phyloP scores from a whole-genome alignment of 2,888 invertebrate genomes.

The Lutraria lutraria region DNA sequence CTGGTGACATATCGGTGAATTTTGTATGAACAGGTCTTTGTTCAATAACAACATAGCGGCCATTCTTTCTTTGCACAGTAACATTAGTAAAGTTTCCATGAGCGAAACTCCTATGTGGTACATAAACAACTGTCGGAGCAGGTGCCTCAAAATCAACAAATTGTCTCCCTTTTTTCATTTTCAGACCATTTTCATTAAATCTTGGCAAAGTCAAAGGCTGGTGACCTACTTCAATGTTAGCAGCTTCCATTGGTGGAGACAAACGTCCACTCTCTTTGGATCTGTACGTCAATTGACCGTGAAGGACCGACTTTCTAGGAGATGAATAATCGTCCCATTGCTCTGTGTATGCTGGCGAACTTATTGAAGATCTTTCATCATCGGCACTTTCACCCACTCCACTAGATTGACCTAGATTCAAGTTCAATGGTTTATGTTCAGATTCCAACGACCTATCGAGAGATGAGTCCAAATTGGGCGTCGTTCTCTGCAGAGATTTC shows the following conservation, averaged over 20 bases:
- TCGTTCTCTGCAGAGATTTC: neutral
- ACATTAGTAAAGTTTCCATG: slow-evolving; percentile 74
- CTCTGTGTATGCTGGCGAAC: slow-evolving; percentile 50
- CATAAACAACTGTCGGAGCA: slow-evolving; percentile 72
- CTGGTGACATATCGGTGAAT: slow-evolving; percentile 54
- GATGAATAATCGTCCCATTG: slow-evolving; percentile 61
- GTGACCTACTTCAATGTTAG: slow-evolving; percentile 57
- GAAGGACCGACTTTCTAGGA: slow-evolving; percentile 47
- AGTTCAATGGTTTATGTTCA: slow-evolving; percentile 20
- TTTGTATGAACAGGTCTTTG: slow-evolving; percentile 76
- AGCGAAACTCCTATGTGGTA: slow-evolving; percentile 69
- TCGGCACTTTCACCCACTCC: slow-evolving; percentile 24
- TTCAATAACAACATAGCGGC: slow-evolving; percentile 79
- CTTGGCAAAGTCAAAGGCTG: slow-evolving; percentile 62
- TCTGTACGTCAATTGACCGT: slow-evolving; percentile 35
- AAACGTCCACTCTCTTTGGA: slow-evolving; percentile 65
- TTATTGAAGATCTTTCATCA: slow-evolving; percentile 31
- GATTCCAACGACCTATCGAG: slow-evolving; percentile 5
- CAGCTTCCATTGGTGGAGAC: slow-evolving; percentile 55
- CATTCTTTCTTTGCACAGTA: slow-evolving; percentile 76
- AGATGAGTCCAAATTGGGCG: slow-evolving; percentile 32
- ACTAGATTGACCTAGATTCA: slow-evolving; percentile 22
- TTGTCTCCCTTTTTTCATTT: slow-evolving; percentile 59
- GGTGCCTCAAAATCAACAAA: slow-evolving; percentile 69
- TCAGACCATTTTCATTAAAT: slow-evolving; percentile 65